Conservation (phyloP, 2,113 vertebrate species). For the Heptranchias perlo region DNA sequence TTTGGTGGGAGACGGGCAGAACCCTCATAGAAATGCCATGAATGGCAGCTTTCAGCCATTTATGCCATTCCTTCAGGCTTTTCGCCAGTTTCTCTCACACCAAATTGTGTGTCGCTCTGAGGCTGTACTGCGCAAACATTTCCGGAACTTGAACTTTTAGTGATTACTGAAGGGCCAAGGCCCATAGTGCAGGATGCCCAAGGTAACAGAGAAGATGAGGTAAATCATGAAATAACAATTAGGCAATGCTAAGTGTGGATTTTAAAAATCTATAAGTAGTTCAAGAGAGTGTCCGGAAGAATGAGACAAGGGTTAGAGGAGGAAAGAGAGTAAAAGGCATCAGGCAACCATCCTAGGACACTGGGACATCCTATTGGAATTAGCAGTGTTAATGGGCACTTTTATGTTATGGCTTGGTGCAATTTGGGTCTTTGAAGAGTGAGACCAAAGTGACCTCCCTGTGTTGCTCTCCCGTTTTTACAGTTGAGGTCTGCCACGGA, state of each 20-base stretch:
- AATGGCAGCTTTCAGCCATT: not conserved
- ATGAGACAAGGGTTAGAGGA: not conserved
- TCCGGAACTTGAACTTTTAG: not conserved
- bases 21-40: not conserved
- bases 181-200: not conserved
- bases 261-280: not conserved
- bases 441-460: too few species aligned
- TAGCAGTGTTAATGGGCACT: too few species aligned
- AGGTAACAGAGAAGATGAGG: not conserved
- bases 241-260: not conserved
- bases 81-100: not conserved
- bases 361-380: not conserved
- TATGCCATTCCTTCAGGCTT: not conserved
- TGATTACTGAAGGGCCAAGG: not conserved
- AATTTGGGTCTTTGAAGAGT: too few species aligned
- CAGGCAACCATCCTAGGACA: not conserved
- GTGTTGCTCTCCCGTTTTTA: too few species aligned
- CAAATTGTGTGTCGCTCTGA: not conserved
- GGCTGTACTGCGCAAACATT: not conserved
- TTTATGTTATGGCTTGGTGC: too few species aligned
- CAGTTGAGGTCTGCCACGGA: too few species aligned
- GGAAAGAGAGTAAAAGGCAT: not conserved
- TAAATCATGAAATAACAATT: not conserved
- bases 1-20: not conserved
- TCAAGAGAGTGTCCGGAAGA: not conserved